Conservation (phyloP, 1,140 invertebrate species). For the Drosophila tsacasi region DNA sequence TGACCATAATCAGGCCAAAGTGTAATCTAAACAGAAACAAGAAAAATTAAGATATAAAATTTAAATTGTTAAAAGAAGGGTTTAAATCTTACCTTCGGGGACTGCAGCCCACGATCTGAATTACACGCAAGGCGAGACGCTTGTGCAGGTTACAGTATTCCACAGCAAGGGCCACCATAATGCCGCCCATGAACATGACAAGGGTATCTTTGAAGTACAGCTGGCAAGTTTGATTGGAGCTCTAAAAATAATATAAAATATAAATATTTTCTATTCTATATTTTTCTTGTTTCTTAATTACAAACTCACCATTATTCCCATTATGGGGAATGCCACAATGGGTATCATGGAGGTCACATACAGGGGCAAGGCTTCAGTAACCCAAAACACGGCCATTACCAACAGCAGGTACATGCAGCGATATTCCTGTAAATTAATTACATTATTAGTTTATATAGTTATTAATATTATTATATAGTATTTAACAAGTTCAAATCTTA, state of each 20-base stretch:
- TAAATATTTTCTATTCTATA: background rate
- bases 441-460: background rate
- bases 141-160: slow-evolving; percentile 94
- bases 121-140: slow-evolving; percentile 92
- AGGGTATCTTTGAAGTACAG: slow-evolving; percentile 94
- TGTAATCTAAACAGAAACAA: slow-evolving; percentile 86
- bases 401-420: slow-evolving; percentile 92
- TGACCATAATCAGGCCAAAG: slow-evolving; percentile 91
- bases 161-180: slow-evolving; percentile 94
- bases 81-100: slow-evolving; percentile 86
- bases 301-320: slow-evolving; percentile 88
- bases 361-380: slow-evolving; percentile 92
- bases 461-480: too few species aligned
- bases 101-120: slow-evolving; percentile 92
- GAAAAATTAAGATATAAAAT: too few species aligned
- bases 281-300: background rate
- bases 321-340: slow-evolving; percentile 91
- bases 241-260: slow-evolving; percentile 55
- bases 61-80: background rate
- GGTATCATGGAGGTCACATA: slow-evolving; percentile 93
- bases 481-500: slow-evolving; percentile 60
- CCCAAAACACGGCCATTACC: slow-evolving; percentile 94
- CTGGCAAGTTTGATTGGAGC: slow-evolving; percentile 88
- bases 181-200: slow-evolving; percentile 93
- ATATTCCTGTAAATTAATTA: slow-evolving; percentile 85